These are phyloP conservation scores for Rhinogobio ventralis DNA, from an alignment of 2,797 vertebrate species.

Conservation along the genomic window DNA sequence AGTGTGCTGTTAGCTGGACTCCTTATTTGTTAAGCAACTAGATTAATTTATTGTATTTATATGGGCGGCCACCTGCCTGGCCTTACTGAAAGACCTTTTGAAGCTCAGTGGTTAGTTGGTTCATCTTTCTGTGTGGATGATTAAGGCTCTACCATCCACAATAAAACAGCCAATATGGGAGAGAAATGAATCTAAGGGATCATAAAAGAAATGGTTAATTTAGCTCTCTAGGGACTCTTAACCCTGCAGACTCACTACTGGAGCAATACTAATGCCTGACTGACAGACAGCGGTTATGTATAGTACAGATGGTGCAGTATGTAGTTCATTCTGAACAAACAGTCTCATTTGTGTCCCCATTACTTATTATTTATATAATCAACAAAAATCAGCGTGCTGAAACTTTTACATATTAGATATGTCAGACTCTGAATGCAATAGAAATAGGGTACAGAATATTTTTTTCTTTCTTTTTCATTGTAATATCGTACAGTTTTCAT, in stretches of 20 bases:
- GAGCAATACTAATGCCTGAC: slow-evolving; percentile 1
- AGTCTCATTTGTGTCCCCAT: neutral
- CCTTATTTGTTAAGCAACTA: slow-evolving; percentile 75
- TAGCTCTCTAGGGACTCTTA: slow-evolving; percentile 64
- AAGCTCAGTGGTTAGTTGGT: slow-evolving; percentile 66
- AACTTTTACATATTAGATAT: neutral
- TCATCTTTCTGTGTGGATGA: slow-evolving; percentile 72
- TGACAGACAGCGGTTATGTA: neutral
- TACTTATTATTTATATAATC: neutral
- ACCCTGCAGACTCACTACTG: slow-evolving; percentile 49
- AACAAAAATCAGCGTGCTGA: neutral
- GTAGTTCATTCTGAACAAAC: neutral
- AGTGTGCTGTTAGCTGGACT: slow-evolving; percentile 70
- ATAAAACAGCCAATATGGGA: slow-evolving; percentile 61
- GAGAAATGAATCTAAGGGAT: slow-evolving; percentile 46
- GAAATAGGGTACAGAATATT: neutral
- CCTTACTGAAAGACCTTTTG: slow-evolving; percentile 42
- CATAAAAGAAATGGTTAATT: slow-evolving; percentile 68
- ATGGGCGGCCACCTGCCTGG: slow-evolving; percentile 71
- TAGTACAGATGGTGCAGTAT: neutral
- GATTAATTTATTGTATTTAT: slow-evolving; percentile 73
- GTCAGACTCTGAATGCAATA: neutral
- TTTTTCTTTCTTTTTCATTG: neutral
- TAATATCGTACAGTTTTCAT: neutral
- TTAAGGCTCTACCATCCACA: slow-evolving; percentile 65